Conservation (phyloP, 2,888 invertebrate species). For the Oscheius onirici region DNA sequence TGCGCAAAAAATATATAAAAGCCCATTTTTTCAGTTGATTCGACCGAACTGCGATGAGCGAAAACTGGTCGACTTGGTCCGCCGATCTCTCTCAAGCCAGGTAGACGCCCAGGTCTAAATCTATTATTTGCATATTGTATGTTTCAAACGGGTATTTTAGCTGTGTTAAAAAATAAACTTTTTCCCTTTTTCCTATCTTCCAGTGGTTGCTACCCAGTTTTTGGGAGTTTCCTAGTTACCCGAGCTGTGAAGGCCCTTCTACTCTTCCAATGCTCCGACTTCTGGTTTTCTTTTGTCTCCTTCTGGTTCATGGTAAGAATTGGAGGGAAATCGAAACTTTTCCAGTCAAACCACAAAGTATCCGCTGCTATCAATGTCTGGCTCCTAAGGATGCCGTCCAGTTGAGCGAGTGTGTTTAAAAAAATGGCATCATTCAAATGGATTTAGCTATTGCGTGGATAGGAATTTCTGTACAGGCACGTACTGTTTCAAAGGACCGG, state of each 20-base stretch:
- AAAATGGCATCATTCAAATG: background rate
- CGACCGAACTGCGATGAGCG: conserved; percentile 11
- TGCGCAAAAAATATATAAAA: background rate
- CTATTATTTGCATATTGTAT: background rate
- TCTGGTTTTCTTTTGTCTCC: background rate
- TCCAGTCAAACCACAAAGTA: background rate
- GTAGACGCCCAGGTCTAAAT: conserved; percentile 8
- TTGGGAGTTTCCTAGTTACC: conserved; percentile 12
- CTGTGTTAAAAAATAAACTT: background rate
- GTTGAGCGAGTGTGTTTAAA: background rate
- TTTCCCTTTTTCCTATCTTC: background rate
- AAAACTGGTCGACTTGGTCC: background rate
- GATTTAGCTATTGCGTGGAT: conserved; percentile 14
- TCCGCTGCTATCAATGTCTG: conserved; percentile 10
- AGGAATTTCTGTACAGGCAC: conserved; percentile 4
- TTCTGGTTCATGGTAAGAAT: background rate
- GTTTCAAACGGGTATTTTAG: background rate
- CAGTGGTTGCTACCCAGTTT: background rate
- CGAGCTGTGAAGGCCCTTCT: background rate
- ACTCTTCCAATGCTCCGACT: background rate
- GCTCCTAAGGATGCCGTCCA: conserved; percentile 5
- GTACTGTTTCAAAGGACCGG: conserved; percentile 26
- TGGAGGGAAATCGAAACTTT: background rate
- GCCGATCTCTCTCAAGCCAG: background rate
- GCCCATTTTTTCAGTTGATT: conserved; percentile 19